Evolutionary conservation across 2,888 invertebrate genomes (phyloP).

Genomic region (Lamellibrachia columna): DNA sequence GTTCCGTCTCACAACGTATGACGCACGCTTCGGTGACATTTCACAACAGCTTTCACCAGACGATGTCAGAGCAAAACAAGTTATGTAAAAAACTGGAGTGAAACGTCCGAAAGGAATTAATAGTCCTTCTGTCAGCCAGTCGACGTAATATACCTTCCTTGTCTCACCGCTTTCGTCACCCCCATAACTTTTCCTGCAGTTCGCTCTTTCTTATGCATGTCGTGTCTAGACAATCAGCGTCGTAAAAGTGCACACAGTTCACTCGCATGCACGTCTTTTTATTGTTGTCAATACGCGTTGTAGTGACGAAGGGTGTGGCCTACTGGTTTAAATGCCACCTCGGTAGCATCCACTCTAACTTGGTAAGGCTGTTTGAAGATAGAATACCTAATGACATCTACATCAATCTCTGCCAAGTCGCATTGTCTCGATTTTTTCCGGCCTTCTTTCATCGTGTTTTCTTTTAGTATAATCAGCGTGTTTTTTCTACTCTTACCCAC

Average conservation of each 20-base stretch:
- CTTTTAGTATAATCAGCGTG: too few species aligned
- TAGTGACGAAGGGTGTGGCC: background rate
- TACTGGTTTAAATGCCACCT: background rate
- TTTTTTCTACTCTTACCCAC: too few species aligned
- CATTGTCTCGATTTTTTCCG: too few species aligned
- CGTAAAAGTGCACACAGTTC: background rate
- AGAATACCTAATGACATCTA: background rate
- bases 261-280: background rate
- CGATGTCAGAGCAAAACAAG: background rate
- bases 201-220: background rate
- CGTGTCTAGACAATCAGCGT: background rate
- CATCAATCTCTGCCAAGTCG: background rate
- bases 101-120: background rate
- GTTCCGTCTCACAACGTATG: background rate
- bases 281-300: background rate
- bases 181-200: background rate
- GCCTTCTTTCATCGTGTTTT: too few species aligned
- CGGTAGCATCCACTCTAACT: background rate
- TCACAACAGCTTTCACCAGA: background rate
- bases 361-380: background rate
- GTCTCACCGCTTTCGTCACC: background rate
- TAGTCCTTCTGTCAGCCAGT: background rate
- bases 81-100: background rate
- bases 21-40: background rate
- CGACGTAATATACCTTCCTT: background rate